Evolutionary conservation across 2,888 invertebrate species (phyloP).

Genomic region (Macrophya alboannulata): DNA sequence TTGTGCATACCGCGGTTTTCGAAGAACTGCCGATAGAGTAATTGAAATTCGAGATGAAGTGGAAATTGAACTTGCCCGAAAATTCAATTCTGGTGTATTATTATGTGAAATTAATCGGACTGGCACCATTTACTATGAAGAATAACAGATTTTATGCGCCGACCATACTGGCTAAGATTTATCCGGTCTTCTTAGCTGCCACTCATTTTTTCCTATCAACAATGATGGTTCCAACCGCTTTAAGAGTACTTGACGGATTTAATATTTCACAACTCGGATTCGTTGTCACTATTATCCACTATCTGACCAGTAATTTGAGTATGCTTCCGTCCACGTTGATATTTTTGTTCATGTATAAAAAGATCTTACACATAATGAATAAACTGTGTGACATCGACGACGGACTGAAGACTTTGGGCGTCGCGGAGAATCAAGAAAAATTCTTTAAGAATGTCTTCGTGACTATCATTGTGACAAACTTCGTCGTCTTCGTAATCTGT

Average conservation of each 20-base stretch:
- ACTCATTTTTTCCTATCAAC: not conserved
- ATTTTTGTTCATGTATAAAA: not conserved
- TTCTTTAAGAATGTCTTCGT: not conserved
- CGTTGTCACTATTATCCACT: not conserved
- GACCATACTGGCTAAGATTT: not conserved
- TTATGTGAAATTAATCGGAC: not conserved
- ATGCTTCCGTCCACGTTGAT: not conserved
- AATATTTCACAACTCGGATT: not conserved
- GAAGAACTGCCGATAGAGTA: too few species aligned
- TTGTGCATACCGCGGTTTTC: not conserved
- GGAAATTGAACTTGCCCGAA: not conserved
- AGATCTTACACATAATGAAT: slow-evolving; percentile 10
- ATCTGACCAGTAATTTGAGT: too few species aligned
- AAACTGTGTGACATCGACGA: not conserved
- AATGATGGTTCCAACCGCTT: not conserved
- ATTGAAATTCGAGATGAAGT: too few species aligned
- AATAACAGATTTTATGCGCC: not conserved
- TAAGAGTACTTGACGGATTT: not conserved
- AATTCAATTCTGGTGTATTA: not conserved
- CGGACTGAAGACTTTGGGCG: not conserved
- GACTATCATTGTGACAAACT: not conserved
- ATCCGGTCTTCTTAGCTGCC: not conserved
- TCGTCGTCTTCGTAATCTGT: not conserved
- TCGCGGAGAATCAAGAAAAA: not conserved
- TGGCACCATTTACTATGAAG: not conserved